Percentiles rank a stretch among this genome's conserved stretches.
Evolutionary conservation across 2,113 vertebrate genomes (phyloP).

Genomic region (Caranx melampygus): DNA sequence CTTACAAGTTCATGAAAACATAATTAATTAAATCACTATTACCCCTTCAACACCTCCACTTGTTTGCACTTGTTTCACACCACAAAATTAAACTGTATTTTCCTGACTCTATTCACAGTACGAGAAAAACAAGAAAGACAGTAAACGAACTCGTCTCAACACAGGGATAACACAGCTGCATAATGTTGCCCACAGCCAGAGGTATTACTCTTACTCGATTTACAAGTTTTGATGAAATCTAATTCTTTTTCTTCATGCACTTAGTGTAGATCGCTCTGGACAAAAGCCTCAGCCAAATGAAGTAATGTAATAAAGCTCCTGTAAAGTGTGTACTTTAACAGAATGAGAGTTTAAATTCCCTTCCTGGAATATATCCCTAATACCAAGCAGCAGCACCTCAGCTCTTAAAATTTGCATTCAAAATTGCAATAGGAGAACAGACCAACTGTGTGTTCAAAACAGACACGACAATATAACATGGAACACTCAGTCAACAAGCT

Average conservation of each 20-base stretch:
- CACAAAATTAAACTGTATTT: not conserved
- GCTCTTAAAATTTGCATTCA: too few relatives aligned
- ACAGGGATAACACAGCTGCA: not conserved
- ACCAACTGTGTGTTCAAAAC: not conserved
- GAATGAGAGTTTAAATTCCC: too few relatives aligned
- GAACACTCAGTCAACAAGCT: not conserved
- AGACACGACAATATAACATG: not conserved
- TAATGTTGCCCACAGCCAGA: not conserved
- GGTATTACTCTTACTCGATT: not conserved
- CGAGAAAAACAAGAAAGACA: conserved; percentile 13
- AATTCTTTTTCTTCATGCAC: not conserved
- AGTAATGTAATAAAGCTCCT: not conserved
- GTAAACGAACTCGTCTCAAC: not conserved
- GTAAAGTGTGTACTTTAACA: not conserved
- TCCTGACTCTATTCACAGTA: not conserved
- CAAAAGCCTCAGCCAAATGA: not conserved
- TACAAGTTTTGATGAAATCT: not conserved
- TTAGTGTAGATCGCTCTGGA: not conserved
- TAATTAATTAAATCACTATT: too few relatives aligned
- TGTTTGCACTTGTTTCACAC: not conserved
- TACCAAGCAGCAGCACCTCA: not conserved
- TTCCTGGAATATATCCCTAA: too few relatives aligned
- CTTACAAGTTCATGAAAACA: too few relatives aligned
- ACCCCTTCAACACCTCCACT: too few relatives aligned
- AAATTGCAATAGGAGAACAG: not conserved